Evolutionary conservation across 2,888 invertebrate species (phyloP), one percentile per base, ranked within the genome.

Genomic region (Coremacera marginata): DNA sequence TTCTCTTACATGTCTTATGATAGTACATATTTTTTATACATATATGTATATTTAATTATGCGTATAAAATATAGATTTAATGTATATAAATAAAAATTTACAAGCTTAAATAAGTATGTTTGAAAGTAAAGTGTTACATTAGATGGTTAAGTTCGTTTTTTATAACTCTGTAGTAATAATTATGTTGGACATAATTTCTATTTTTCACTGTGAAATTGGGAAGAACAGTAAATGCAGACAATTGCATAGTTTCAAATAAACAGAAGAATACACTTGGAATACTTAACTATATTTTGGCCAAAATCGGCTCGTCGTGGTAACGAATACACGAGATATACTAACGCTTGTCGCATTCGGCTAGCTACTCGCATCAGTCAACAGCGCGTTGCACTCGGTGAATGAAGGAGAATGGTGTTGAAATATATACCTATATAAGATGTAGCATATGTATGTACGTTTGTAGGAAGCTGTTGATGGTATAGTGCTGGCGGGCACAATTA

Each of bases 81-180:
- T 63, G 49, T 68, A 68, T 52, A 68, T 68, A 68, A 68, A 68
- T 68, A 68, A 67, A 67, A 74, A 74, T 74, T 65, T 74, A 74
- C 74, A 74, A 74, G 52, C 74, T 74, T 74, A 74, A 25, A 51
- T 52, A 49, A 68, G 51, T 49, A 68, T 51, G 51, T 34, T 22
- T 49, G 25, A 51, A 51, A 68, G 49, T 51, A 51, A 25, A 25
- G n/a, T 27, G 9, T n/a, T 34, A n/a, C 31, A 31, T 63, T 25
- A 31, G 31, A 31, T 63, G 19, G 55, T 55, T 44, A 31, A 63
- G 31, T 27, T 63, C 63, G 7, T 63, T 63, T 63, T 55, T n/a
- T n/a, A n/a, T 55, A 55, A 9, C n/a, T 55, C n/a, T 55, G n/a
- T 31, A 4, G 5, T 31, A 4, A 31, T 31, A 3, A 60, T 60